A percentile compares a stretch with the other conserved stretches of the same genome.
Conservation (phyloP, 2,113 vertebrate species). For the Lepus europaeus region DNA sequence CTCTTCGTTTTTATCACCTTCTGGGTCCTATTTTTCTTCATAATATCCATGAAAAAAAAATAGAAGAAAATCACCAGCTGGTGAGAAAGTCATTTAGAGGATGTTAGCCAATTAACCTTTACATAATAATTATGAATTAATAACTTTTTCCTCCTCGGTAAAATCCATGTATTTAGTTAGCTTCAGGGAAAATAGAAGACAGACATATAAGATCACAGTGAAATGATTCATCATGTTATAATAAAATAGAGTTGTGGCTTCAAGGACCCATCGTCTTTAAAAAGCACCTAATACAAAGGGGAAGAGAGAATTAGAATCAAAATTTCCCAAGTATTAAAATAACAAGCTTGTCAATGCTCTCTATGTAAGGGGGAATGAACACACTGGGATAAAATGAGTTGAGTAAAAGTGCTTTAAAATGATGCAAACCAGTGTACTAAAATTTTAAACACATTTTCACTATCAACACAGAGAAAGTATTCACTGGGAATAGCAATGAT, state of each 20-base stretch:
- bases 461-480: slow-evolving; percentile 56
- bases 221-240: slow-evolving; percentile 60
- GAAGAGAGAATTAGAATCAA: slow-evolving; percentile 39
- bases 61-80: slow-evolving; percentile 56
- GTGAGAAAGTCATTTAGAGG: slow-evolving; percentile 67
- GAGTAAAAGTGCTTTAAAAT: slow-evolving; percentile 70
- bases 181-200: slow-evolving; percentile 52
- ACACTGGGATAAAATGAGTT: slow-evolving; percentile 60
- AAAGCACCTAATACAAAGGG: slow-evolving; percentile 33
- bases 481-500: slow-evolving; percentile 72
- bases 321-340: slow-evolving; percentile 64
- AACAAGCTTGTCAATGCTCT: slow-evolving; percentile 36
- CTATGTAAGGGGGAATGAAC: slow-evolving; percentile 38
- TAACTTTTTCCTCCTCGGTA: slow-evolving; percentile 59
- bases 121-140: slow-evolving; percentile 75
- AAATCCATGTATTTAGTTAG: slow-evolving; percentile 63
- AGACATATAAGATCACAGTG: slow-evolving; percentile 60
- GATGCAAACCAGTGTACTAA: slow-evolving; percentile 63
- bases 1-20: slow-evolving; percentile 32
- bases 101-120: slow-evolving; percentile 74
- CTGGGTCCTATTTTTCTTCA: background rate
- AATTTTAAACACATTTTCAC: slow-evolving; percentile 66
- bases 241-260: slow-evolving; percentile 60
- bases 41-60: background rate
- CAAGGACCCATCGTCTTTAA: slow-evolving; percentile 51